Conservation (phyloP, 2,797 vertebrate species). For the Hirundo rustica region DNA sequence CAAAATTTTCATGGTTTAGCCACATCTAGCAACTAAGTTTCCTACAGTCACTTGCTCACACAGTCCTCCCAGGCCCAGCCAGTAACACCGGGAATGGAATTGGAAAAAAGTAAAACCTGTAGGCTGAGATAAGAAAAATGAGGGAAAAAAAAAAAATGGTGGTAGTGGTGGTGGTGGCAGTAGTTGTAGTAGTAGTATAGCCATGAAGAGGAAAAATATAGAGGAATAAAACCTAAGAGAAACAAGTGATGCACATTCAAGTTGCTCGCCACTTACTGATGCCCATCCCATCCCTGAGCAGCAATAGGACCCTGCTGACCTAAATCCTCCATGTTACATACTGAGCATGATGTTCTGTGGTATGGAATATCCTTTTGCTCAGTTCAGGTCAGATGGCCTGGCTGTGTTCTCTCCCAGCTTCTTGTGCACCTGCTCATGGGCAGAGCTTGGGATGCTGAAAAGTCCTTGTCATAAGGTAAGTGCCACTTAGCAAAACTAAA, state of each 20-base stretch:
- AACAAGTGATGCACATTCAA: neutral
- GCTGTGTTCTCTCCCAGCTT: neutral
- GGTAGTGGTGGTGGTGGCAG: too few species aligned
- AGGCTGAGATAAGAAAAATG: neutral
- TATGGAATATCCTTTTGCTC: neutral
- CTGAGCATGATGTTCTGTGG: neutral
- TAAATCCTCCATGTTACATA: neutral
- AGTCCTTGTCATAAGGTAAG: neutral
- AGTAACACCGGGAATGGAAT: neutral
- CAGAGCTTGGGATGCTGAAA: neutral
- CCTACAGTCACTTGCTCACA: neutral
- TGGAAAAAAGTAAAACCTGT: neutral
- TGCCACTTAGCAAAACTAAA: neutral
- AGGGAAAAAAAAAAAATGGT: too few species aligned
- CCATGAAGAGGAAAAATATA: neutral
- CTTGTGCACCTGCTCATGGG: neutral
- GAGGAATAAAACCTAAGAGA: neutral
- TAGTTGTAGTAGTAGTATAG: neutral
- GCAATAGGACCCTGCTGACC: neutral
- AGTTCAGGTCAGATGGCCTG: neutral
- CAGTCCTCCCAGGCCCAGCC: neutral
- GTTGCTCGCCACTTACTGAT: neutral
- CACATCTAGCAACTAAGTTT: neutral
- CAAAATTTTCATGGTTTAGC: neutral
- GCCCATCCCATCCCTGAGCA: neutral